A percentile compares a stretch with the other conserved stretches of the same genome.
Evolutionary conservation across 2,797 vertebrate species (phyloP).

Genomic region (Coregonus sp.): DNA sequence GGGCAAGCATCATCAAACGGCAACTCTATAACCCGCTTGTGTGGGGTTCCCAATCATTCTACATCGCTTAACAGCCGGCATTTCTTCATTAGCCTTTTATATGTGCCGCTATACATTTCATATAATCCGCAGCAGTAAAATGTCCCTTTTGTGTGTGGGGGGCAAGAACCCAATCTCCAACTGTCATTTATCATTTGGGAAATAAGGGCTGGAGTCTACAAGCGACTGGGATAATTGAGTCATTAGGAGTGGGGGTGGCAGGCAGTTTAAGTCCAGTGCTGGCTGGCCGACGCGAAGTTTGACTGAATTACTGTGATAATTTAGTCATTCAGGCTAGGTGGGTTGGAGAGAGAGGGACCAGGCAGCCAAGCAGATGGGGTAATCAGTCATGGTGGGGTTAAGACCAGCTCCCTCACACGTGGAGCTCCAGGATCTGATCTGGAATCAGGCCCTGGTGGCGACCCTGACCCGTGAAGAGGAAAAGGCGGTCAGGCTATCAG

Average conservation of each 20-base stretch:
- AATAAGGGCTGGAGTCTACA: conserved; percentile 43
- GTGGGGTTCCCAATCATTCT: background rate
- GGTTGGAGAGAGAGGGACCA: conserved; percentile 1
- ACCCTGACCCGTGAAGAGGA: background rate
- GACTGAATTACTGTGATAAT: conserved; percentile 60
- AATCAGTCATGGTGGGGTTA: conserved; percentile 10
- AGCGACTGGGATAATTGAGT: conserved; percentile 49
- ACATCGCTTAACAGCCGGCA: conserved; percentile 10
- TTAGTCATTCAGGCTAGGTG: conserved; percentile 52
- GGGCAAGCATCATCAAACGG: background rate
- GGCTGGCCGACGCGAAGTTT: conserved; percentile 28
- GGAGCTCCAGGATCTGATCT: conserved; percentile 1
- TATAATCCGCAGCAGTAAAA: conserved; percentile 10
- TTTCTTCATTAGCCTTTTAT: conserved; percentile 13
- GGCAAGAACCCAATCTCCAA: conserved; percentile 43
- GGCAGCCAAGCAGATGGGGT: conserved; percentile 6
- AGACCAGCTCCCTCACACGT: conserved; percentile 3
- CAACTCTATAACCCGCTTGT: background rate
- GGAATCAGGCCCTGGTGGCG: background rate
- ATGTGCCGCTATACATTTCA: conserved; percentile 14
- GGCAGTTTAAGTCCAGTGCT: background rate
- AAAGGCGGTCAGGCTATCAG: background rate
- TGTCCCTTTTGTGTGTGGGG: conserved; percentile 12
- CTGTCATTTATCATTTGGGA: conserved; percentile 53
- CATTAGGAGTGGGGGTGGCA: conserved; percentile 33